Evolutionary conservation across 37 sponge, comb jelly and placozoan genomes (phyloP), one percentile per base, ranked within the genome.

Genomic region (Aphrocallistes beatrix): DNA sequence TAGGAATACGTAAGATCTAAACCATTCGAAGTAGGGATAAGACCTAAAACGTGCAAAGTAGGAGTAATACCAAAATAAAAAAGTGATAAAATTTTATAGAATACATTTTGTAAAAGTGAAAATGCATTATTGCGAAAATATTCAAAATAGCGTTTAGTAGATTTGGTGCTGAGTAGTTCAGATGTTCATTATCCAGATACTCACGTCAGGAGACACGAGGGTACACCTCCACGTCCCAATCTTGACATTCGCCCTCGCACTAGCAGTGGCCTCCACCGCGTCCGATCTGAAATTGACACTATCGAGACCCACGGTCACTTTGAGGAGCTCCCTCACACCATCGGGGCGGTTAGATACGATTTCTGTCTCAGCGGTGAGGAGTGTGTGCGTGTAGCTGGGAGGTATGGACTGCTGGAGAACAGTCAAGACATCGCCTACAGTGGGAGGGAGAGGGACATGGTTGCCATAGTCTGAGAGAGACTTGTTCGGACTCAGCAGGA

Each of bases 141-240:
- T n/a, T n/a, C n/a, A n/a, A n/a, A n/a, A n/a, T n/a, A n/a, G n/a
- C n/a, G n/a, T n/a, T n/a, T n/a, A n/a, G n/a, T n/a, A n/a, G n/a
- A n/a, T n/a, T n/a, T n/a, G n/a, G n/a, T n/a, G n/a, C n/a, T n/a
- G n/a, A n/a, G n/a, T n/a, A n/a, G 45, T 42, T 60, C n/a, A 60
- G 3, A 60, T 60, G 34, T 60, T 60, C n/a, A 60, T 60, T 60
- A 60, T 60, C 75, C 75, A 60, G n/a, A 6, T 13, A 47, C 49
- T 17, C 13, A 17, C 49, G 6, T 86, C 50, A 1, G 81, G 86
- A 0, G 81, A 23, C 36, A 81, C 86, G 0, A 86, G 86, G 23
- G 86, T 86, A 21, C 48, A 38, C 36, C 86, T 86, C 81, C 81
- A 39, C 10, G 0, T 38, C 13, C 86, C 86, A 16, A 30, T 30